A percentile compares a stretch with the other conserved stretches of the same genome.
These are phyloP conservation scores for Platerodrilus igneus DNA, from an alignment of 2,888 invertebrate genomes.

Conservation along the genomic window DNA sequence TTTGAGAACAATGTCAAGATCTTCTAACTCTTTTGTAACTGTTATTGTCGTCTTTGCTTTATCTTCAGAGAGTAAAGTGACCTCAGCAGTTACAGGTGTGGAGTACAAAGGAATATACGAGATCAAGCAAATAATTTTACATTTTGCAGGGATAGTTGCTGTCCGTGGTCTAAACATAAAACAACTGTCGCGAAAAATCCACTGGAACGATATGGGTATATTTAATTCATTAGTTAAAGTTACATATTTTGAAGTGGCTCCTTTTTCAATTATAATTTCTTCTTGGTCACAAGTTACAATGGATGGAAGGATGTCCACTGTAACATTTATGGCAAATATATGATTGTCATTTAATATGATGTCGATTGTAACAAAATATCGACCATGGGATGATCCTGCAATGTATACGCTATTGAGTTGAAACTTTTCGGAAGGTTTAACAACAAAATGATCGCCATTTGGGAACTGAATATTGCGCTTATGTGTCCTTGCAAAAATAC, in stretches of 20 bases:
- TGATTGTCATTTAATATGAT: slow-evolving; percentile 47
- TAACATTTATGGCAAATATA: slow-evolving; percentile 43
- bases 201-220: slow-evolving; percentile 51
- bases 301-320: slow-evolving; percentile 45
- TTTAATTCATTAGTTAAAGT: slow-evolving; percentile 54
- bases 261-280: slow-evolving; percentile 37
- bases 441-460: slow-evolving; percentile 24
- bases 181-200: slow-evolving; percentile 51
- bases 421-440: slow-evolving; percentile 25
- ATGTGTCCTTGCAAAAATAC: slow-evolving; percentile 26
- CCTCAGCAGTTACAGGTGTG: slow-evolving; percentile 33
- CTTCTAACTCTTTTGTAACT: slow-evolving; percentile 14
- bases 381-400: slow-evolving; percentile 33
- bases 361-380: slow-evolving; percentile 42
- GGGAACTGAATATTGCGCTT: slow-evolving; percentile 31
- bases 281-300: slow-evolving; percentile 36
- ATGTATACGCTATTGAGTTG: slow-evolving; percentile 32
- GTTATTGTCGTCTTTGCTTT: slow-evolving; percentile 31
- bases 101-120: slow-evolving; percentile 33
- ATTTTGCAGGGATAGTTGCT: slow-evolving; percentile 53
- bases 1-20: slow-evolving; percentile 21
- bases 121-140: slow-evolving; percentile 50
- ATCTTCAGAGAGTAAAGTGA: slow-evolving; percentile 40
- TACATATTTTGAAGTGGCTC: slow-evolving; percentile 47
- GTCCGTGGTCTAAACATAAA: slow-evolving; percentile 51